phyloP scores from a whole-genome alignment of 2,113 vertebrate species.

The Lonchura striata region DNA sequence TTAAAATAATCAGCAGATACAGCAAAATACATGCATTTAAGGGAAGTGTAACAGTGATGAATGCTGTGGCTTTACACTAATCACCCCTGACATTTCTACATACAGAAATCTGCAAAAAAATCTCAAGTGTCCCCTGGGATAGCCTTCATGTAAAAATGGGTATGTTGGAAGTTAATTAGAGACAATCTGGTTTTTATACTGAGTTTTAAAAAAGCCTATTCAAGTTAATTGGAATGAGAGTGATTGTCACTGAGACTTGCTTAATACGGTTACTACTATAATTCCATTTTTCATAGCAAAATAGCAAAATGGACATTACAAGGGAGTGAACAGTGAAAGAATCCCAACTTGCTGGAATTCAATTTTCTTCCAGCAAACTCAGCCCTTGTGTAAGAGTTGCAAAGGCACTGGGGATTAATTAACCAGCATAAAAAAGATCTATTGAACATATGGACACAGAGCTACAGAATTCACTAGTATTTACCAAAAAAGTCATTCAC shows the following conservation, averaged over 20 bases:
- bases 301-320: not conserved
- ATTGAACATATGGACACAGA: not conserved
- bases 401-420: slow-evolving; percentile 2
- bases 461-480: not conserved
- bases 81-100: not conserved
- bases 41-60: not conserved
- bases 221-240: not conserved
- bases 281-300: not conserved
- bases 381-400: not conserved
- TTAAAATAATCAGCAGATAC: not conserved
- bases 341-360: not conserved
- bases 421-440: not conserved
- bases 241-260: not conserved
- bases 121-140: not conserved
- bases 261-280: not conserved
- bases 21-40: not conserved
- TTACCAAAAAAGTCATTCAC: not conserved
- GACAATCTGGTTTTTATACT: not conserved
- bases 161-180: slow-evolving; percentile 1
- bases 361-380: not conserved
- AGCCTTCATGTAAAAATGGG: not conserved
- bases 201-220: not conserved
- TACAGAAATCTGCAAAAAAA: not conserved
- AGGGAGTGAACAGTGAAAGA: not conserved
- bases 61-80: not conserved